Conservation (phyloP, 2,888 invertebrate species). For the Xestia c-nigrum region DNA sequence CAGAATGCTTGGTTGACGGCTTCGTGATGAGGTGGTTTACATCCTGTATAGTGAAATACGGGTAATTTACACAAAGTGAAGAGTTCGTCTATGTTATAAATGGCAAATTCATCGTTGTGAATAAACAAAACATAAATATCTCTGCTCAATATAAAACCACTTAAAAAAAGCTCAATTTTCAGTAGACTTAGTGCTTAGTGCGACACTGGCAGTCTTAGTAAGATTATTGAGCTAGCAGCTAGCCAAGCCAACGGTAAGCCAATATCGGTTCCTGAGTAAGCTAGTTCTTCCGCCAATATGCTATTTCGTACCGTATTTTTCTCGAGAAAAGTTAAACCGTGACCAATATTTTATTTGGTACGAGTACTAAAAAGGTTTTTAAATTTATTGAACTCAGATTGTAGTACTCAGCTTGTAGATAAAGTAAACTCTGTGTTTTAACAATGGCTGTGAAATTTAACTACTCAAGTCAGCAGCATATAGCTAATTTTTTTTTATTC, state of each 20-base stretch:
- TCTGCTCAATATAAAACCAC: neutral
- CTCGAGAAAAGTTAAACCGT: constrained; percentile 34
- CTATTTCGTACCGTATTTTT: constrained; percentile 48
- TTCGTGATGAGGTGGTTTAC: too few species aligned
- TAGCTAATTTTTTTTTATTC: too few species aligned
- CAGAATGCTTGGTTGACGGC: too few species aligned
- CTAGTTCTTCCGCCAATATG: constrained; percentile 42
- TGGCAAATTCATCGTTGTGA: neutral
- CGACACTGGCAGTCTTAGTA: constrained; percentile 42
- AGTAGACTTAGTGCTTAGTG: constrained; percentile 45
- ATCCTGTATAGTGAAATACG: too few species aligned
- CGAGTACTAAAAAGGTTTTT: constrained; percentile 4
- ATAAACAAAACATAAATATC: neutral
- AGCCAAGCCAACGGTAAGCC: constrained; percentile 54
- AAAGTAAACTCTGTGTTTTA: neutral
- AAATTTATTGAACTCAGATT: neutral
- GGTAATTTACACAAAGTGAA: neutral
- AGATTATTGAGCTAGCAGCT: constrained; percentile 51
- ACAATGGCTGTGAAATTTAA: neutral
- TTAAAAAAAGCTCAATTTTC: constrained; percentile 27
- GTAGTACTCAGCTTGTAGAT: neutral
- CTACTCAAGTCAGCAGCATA: neutral
- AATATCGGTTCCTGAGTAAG: constrained; percentile 61
- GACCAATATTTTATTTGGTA: constrained; percentile 35
- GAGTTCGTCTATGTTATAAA: too few species aligned